phyloP scores from a whole-genome alignment of 2,113 vertebrate species.

The Anseranas semipalmata region DNA sequence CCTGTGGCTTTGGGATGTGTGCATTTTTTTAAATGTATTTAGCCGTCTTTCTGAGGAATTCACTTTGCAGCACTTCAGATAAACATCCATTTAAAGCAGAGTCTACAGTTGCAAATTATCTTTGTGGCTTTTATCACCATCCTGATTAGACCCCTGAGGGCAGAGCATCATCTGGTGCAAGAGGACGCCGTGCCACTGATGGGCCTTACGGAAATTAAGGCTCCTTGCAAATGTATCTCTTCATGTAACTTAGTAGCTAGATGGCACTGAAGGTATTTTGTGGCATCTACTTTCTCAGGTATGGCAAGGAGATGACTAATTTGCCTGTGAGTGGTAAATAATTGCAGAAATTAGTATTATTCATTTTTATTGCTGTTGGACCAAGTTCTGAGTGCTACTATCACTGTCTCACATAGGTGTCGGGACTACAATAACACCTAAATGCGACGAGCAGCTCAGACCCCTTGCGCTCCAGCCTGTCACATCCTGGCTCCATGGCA shows the following conservation, averaged over 20 bases:
- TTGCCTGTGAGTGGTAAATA: slow-evolving; percentile 40
- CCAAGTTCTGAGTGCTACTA: background rate
- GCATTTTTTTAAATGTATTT: background rate
- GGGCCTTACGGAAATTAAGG: background rate
- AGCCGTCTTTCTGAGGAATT: background rate
- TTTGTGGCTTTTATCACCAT: background rate
- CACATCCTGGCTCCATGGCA: background rate
- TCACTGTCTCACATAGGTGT: background rate
- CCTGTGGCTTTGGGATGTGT: background rate
- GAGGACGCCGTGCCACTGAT: background rate
- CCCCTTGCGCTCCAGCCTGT: background rate
- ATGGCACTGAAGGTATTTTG: slow-evolving; percentile 68
- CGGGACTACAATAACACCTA: background rate
- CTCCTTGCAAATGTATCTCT: background rate
- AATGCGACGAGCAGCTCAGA: background rate
- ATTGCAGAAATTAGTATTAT: slow-evolving; percentile 29
- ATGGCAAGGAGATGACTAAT: slow-evolving; percentile 38
- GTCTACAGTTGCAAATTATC: background rate
- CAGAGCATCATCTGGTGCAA: slow-evolving; percentile 34
- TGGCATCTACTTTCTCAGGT: slow-evolving; percentile 63
- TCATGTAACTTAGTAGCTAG: slow-evolving; percentile 53
- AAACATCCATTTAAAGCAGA: background rate
- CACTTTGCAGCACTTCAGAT: background rate
- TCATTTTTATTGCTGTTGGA: background rate
- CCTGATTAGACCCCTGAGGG: slow-evolving; percentile 5